Percentiles rank a stretch among this genome's conserved stretches.
Evolutionary conservation across 2,113 vertebrate species (phyloP).

Genomic region (human (Homo sapiens)): GRCh38 chr9:73549001-73549500

Average conservation of each 20-base stretch:
- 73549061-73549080: background rate
- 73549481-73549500: background rate
- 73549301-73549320: background rate
- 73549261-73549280: background rate
- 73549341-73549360: background rate
- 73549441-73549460: background rate
- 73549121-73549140: background rate
- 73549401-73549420: background rate
- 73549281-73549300: constrained; percentile 43
- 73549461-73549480: background rate
- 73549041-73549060: background rate
- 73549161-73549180: background rate
- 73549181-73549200: background rate
- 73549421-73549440: background rate
- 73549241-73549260: background rate
- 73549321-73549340: background rate
- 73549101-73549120: background rate
- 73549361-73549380: background rate
- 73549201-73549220: background rate
- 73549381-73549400: background rate
- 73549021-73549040: background rate
- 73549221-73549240: background rate
- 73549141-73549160: background rate
- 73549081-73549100: background rate
- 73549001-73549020: background rate